Evolutionary conservation across 1,140 invertebrate genomes (phyloP).

Genomic region (Diorhabda elongata): DNA sequence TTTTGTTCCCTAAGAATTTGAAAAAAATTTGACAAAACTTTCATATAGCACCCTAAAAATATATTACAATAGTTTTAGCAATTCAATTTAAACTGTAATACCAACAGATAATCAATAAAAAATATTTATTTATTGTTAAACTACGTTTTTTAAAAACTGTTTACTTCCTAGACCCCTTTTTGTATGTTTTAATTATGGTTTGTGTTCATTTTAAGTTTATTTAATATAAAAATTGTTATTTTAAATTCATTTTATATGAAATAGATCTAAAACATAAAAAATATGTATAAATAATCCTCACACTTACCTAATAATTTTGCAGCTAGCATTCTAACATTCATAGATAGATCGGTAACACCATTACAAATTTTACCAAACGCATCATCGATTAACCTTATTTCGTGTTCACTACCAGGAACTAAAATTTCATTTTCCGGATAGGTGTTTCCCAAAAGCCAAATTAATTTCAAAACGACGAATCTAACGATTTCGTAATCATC

Average conservation of each 20-base stretch:
- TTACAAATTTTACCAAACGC: conserved; percentile 95
- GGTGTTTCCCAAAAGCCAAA: conserved; percentile 79
- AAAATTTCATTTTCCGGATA: conserved; percentile 78
- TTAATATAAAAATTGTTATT: too few relatives aligned
- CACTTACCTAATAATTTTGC: conserved; percentile 60
- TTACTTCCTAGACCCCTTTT: too few relatives aligned
- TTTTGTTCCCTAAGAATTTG: too few relatives aligned
- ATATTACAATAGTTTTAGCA: too few relatives aligned
- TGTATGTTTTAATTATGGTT: too few relatives aligned
- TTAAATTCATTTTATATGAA: neutral
- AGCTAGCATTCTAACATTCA: conserved; percentile 74
- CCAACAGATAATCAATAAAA: too few relatives aligned
- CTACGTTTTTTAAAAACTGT: too few relatives aligned
- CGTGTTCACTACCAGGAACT: conserved; percentile 64
- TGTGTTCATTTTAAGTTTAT: too few relatives aligned
- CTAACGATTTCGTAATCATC: conserved; percentile 95
- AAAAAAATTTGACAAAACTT: too few relatives aligned
- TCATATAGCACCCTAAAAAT: too few relatives aligned
- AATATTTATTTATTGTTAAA: too few relatives aligned
- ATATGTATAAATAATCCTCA: neutral
- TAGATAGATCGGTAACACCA: conserved; percentile 88
- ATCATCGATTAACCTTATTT: conserved; percentile 87
- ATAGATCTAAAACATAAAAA: neutral
- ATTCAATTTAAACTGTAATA: too few relatives aligned
- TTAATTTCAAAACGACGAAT: conserved; percentile 76